Percentiles rank a stretch among this genome's conserved stretches.
Evolutionary conservation across 2,797 vertebrate species (phyloP).

Genomic region (Tenualosa ilisha): DNA sequence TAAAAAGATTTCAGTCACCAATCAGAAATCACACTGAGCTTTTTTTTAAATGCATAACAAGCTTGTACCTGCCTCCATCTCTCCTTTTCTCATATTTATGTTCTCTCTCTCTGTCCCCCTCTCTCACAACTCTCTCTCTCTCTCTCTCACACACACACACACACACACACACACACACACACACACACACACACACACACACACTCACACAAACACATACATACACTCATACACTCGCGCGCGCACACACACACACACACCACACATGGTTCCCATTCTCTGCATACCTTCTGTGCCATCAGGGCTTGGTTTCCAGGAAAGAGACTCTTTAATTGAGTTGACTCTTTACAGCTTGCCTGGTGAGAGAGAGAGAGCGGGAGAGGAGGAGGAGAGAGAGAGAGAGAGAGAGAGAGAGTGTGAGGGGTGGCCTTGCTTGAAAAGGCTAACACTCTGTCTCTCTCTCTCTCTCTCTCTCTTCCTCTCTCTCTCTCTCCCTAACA

Average conservation of each 20-base stretch:
- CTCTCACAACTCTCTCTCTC: not conserved
- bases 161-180: slow-evolving; percentile 4
- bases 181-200: not conserved
- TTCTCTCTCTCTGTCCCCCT: slow-evolving; percentile 27
- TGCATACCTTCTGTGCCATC: slow-evolving; percentile 79
- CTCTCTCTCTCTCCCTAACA: not conserved
- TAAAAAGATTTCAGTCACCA: not conserved
- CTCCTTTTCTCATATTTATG: not conserved
- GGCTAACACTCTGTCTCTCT: not conserved
- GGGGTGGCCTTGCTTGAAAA: slow-evolving; percentile 9
- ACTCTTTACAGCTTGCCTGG: slow-evolving; percentile 78
- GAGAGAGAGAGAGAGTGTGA: slow-evolving; percentile 8
- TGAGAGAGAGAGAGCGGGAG: slow-evolving; percentile 37
- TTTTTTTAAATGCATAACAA: not conserved
- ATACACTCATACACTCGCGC: slow-evolving; percentile 37
- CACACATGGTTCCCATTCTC: slow-evolving; percentile 76
- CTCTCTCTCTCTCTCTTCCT: not conserved
- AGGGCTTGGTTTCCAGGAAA: slow-evolving; percentile 81
- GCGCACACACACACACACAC: slow-evolving; percentile 57
- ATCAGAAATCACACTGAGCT: not conserved
- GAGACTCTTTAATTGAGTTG: slow-evolving; percentile 83
- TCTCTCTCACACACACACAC: not conserved
- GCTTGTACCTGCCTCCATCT: not conserved
- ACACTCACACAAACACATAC: slow-evolving; percentile 31
- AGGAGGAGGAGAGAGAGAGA: not conserved